phyloP scores from a whole-genome alignment of 2,797 vertebrate genomes.

The Tarsius wallacei region DNA sequence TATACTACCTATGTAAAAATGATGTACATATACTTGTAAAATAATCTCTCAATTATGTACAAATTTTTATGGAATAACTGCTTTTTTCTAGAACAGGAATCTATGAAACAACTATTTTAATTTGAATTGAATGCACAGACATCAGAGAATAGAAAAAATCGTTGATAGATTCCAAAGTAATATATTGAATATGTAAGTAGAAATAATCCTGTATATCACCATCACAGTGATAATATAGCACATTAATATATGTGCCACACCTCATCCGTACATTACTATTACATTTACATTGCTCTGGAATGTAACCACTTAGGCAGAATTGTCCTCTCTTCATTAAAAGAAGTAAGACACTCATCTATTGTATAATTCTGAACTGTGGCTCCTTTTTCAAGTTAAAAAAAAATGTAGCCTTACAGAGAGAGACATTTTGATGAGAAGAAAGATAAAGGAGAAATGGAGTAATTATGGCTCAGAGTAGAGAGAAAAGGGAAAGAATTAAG shows the following conservation, averaged over 20 bases:
- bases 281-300: neutral
- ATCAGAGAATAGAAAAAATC: neutral
- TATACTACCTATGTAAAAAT: conserved; percentile 1
- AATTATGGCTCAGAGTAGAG: neutral
- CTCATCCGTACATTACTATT: neutral
- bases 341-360: neutral
- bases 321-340: neutral
- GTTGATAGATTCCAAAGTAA: neutral
- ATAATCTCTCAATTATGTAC: neutral
- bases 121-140: neutral
- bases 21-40: neutral
- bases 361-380: neutral
- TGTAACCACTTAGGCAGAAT: neutral
- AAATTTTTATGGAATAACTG: neutral
- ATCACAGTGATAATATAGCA: neutral
- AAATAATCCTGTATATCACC: neutral
- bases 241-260: neutral
- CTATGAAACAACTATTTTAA: neutral
- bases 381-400: neutral
- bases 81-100: neutral
- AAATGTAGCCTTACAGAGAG: neutral
- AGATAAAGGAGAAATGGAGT: neutral
- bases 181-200: neutral
- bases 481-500: neutral
- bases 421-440: neutral